Evolutionary conservation across 2,888 invertebrate genomes (phyloP).

Genomic region (Dinocampus coccinellae): DNA sequence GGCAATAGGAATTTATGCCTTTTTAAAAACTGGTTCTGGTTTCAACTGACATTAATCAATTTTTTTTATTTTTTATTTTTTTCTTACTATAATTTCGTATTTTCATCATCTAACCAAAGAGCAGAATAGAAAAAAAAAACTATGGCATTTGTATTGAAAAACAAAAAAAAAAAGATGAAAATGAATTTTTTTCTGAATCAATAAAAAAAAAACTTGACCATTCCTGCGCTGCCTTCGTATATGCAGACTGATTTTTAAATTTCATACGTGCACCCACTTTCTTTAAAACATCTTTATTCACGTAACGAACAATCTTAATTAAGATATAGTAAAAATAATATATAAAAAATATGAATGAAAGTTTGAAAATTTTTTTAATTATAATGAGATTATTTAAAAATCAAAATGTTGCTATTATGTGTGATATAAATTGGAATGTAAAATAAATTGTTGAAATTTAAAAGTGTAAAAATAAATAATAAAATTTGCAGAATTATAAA

Average conservation of each 20-base stretch:
- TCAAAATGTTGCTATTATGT: background rate
- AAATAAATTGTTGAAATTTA: slow-evolving; percentile 24
- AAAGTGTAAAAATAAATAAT: background rate
- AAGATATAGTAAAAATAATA: background rate
- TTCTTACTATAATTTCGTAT: too few relatives aligned
- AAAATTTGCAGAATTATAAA: background rate
- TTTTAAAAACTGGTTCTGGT: slow-evolving; percentile 62
- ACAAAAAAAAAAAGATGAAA: background rate
- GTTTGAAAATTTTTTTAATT: background rate
- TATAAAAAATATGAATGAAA: background rate
- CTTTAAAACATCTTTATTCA: background rate
- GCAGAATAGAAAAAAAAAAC: background rate
- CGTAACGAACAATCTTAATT: too few relatives aligned
- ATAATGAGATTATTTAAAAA: background rate
- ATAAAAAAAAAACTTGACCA: slow-evolving; percentile 48
- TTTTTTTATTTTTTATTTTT: slow-evolving; percentile 30
- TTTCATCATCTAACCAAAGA: background rate
- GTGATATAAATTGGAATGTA: background rate
- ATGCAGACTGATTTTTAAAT: slow-evolving; percentile 39
- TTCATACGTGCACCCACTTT: background rate
- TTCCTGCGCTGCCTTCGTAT: slow-evolving; percentile 62
- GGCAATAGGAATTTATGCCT: slow-evolving; percentile 65
- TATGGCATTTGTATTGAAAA: background rate
- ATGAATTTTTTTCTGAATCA: slow-evolving; percentile 5
- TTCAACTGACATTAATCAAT: slow-evolving; percentile 65